Base-by-base conservation (phyloP, 1,140 invertebrate species). In the Agrypnia vestita region DNA sequence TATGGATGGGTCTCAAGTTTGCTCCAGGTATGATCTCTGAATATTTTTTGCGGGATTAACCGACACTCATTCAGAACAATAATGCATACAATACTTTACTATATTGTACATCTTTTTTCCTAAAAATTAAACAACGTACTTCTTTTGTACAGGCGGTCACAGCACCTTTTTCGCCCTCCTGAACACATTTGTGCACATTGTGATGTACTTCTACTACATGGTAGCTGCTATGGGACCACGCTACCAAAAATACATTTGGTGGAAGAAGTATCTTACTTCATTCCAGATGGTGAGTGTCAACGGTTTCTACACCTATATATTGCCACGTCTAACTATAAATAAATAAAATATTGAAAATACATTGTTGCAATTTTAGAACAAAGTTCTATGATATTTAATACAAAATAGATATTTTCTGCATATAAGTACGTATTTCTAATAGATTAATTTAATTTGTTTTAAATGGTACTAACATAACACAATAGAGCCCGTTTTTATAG, bases 1-100 rank as follows among this genome's bases (percentile, higher is more conserved):
- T 97, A 3, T 99, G 97, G 97, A 96, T 97, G 92, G 97, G 97
- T n/a, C 91, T 98, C 80, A 97, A 97, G 86, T 98, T 98, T 89
- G 96, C 96, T n/a, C 96, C 96, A 85, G 95, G 95, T 83, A 73
- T 17, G 25, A 6, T 35, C 6, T 1, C 25, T 44, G n/a, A 44
- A 67, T 67, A 19, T 44, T 64, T 64, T 64, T 64, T 35, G 25
- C 25, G 6, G 25, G 6, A 35, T 3, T 35, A 35, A 35, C 25
- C 6, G 6, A 3, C 25, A 35, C 1, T 35, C 25, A 35, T 6
- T 35, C 25, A 3, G 25, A 35, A 35, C 25, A 35, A 35, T 35
- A 35, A 35, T 35, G 6, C 25, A 35, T 6, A 35, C 25, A 3
- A 35, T 35, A 35, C 25, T 35, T 35, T 35, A 35, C 25, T 35